Evolutionary conservation across 2,113 vertebrate genomes (phyloP), one percentile per base, ranked within the genome.

Genomic region (Poecile atricapillus): DNA sequence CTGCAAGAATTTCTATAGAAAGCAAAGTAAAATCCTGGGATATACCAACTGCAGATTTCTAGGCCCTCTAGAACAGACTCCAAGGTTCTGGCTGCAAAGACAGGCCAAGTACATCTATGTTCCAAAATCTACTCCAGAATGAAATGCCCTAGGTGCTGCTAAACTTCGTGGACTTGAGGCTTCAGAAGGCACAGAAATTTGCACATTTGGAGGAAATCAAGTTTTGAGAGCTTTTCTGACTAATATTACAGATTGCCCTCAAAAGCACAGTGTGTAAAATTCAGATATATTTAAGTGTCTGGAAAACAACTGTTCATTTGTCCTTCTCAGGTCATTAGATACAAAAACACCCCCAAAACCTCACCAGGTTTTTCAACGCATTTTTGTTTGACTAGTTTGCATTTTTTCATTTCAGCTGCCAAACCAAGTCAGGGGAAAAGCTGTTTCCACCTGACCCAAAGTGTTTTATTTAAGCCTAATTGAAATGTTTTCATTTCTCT

Each of bases 391-490:
- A 71, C 44, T 95, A 70, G 59, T 83, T 86, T 19, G 16, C 62
- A 59, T 81, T 94, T 83, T 78, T 95, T 82, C 31, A 89, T 84
- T 97, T 96, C 83, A 91, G 91, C 44, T 97, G 95, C 95, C 94
- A 96, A 97, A 82, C 74, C 77, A 95, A 95, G 87, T 84, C 84
- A 94, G 70, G 49, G 71, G 73, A 92, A 95, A 97, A 97, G 94
- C 94, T 97, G 94, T 92, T 94, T 94, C 91, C 77, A 96, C 94
- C 94, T 95, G 94, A 96, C 96, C 94, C 70, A 95, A 95, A 97
- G 86, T 94, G 81, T 89, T 97, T 93, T 91, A 89, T 95, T 94
- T 87, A 87, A 94, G 84, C 69, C 67, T 93, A 95, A 95, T 69
- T 96, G 93, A 94, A 96, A 95, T 95, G 94, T 96, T 96, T 97